These are phyloP conservation scores for Ypsolopha sequella DNA, from an alignment of 2,888 invertebrate species.

Conservation along the genomic window DNA sequence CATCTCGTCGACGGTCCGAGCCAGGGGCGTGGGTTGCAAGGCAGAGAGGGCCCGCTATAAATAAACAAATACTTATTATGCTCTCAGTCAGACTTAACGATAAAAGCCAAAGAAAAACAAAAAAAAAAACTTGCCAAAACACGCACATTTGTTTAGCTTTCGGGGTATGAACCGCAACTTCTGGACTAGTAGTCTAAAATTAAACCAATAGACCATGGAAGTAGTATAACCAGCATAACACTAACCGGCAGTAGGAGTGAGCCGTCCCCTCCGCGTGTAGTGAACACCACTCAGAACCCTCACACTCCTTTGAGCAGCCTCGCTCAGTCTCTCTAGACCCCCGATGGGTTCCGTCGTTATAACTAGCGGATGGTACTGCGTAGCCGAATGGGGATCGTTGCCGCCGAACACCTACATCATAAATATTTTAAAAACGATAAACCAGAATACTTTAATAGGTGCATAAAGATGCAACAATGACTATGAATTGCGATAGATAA, in stretches of 20 bases:
- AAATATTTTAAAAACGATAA: not conserved
- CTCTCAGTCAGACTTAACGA: too few species aligned
- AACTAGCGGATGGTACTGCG: slow-evolving; percentile 90
- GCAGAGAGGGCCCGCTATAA: slow-evolving; percentile 83
- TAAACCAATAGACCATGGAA: not conserved
- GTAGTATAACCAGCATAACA: not conserved
- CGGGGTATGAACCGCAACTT: too few species aligned
- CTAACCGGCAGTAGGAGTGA: slow-evolving; percentile 80
- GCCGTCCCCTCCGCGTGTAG: slow-evolving; percentile 84
- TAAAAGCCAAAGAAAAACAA: too few species aligned
- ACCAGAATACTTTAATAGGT: not conserved
- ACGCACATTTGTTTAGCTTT: too few species aligned
- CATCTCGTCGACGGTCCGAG: slow-evolving; percentile 83
- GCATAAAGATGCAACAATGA: too few species aligned
- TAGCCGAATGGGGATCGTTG: slow-evolving; percentile 88
- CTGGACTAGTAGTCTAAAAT: not conserved
- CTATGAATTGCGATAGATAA: too few species aligned
- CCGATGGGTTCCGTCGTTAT: slow-evolving; percentile 83
- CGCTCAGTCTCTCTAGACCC: slow-evolving; percentile 79
- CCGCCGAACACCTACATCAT: slow-evolving; percentile 76
- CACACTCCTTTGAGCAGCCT: slow-evolving; percentile 76
- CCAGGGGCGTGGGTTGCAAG: slow-evolving; percentile 74
- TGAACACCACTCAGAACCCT: slow-evolving; percentile 85
- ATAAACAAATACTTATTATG: not conserved
- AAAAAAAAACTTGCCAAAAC: too few species aligned